Base-by-base conservation (phyloP, 2,888 invertebrate genomes). In the Tubulanus polymorphus region DNA sequence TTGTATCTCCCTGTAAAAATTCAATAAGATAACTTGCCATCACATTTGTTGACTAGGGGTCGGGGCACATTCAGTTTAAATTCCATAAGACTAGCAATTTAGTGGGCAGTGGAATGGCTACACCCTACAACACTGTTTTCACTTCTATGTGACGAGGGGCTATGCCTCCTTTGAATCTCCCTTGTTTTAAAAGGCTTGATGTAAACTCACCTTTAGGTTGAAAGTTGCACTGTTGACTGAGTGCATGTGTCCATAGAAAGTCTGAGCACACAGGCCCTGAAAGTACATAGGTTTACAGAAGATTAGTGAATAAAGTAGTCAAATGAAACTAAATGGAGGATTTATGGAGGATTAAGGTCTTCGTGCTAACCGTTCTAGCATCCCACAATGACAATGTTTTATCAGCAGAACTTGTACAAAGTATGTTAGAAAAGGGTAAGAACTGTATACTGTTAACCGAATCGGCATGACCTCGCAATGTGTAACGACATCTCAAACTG, bases 331-430 rank as follows among this genome's bases (percentile, higher is more conserved):
- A 35, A 12, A 35, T 35, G n/a, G 35, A 35, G 12, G n/a, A 35
- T 35, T 15, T 35, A 15, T 35, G 35, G 12, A 35, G 35, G 12
- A 15, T 15, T 35, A 35, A n/a, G 12, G 18, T 46, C 10, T 29
- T 32, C 30, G 20, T 32, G 63, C 72, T 67, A 60, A 79, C 79
- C 5, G 72, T 76, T 59, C 79, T 70, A 15, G 73, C 76, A 65
- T 80, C 79, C 79, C 79, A 80, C 20, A 80, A 63, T 28, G 76
- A 75, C 15, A 80, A 29, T 3, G 78, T 80, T 61, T 79, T 79
- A 58, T 79, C 79, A 37, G 78, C 75, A 28, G 79, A 80, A 49
- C 72, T 69, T 2, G 79, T 75, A 32, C 77, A 61, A 3, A 79
- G 62, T 10, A 72, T 76, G 67, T 79, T 80, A 48, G 77, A 78